These are phyloP conservation scores for Numenius phaeopus DNA, from an alignment of 2,797 vertebrate species.

Conservation along the genomic window DNA sequence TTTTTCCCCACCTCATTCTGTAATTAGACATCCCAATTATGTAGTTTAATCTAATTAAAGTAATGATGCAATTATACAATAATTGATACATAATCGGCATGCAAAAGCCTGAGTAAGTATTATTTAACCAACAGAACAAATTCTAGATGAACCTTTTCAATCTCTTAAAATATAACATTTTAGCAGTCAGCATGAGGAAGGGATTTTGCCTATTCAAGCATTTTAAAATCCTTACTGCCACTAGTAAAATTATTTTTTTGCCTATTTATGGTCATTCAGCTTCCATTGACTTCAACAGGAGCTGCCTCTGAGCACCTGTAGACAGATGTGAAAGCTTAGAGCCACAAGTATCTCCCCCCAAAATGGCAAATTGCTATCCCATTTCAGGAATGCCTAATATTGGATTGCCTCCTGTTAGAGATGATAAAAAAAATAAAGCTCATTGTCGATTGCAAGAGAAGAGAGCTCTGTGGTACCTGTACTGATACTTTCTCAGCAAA, in stretches of 20 bases:
- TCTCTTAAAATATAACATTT: constrained; percentile 11
- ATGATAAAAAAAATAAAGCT: neutral
- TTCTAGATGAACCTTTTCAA: constrained; percentile 55
- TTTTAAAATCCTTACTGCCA: neutral
- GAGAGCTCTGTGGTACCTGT: neutral
- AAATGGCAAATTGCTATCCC: constrained; percentile 4
- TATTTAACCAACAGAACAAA: constrained; percentile 78
- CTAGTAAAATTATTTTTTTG: neutral
- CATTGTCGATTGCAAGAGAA: neutral
- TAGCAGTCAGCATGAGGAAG: neutral
- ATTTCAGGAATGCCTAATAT: neutral
- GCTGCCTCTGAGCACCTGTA: neutral
- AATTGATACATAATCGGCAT: constrained; percentile 80
- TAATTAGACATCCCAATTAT: constrained; percentile 81
- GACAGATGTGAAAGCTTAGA: neutral
- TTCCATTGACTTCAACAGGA: neutral
- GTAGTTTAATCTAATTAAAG: constrained; percentile 81
- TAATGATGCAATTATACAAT: constrained; percentile 82
- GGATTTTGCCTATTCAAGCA: neutral
- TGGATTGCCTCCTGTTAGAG: neutral
- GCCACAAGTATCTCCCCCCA: neutral
- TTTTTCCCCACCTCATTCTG: constrained; percentile 24
- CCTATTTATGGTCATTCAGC: neutral
- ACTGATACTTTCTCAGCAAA: neutral
- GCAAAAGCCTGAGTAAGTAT: constrained; percentile 75